Conservation (phyloP, 2,888 invertebrate genomes). For the Listrodromus nycthemerus region DNA sequence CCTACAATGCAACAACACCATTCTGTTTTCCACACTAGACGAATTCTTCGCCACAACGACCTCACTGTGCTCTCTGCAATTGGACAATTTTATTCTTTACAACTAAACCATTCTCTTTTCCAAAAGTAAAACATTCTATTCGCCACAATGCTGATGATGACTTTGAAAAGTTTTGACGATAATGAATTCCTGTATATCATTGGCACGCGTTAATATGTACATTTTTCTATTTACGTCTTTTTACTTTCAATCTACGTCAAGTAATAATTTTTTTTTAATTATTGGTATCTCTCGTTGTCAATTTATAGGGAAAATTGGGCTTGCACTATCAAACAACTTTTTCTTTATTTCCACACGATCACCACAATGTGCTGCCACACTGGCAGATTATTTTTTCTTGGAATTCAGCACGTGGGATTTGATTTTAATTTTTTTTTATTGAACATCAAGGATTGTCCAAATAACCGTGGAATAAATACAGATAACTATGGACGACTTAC, state of each 20-base stretch:
- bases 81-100: background rate
- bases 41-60: too few species aligned
- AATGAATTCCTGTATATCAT: background rate
- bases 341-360: constrained; percentile 3
- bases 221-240: background rate
- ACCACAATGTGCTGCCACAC: constrained; percentile 31
- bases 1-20: constrained; percentile 10
- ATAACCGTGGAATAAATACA: constrained; percentile 79
- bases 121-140: constrained; percentile 8
- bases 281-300: background rate
- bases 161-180: background rate
- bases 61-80: background rate
- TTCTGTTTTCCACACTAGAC: background rate
- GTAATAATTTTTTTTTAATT: background rate
- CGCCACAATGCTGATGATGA: background rate
- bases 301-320: background rate
- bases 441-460: constrained; percentile 10
- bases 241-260: too few species aligned
- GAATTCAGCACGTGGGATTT: constrained; percentile 64
- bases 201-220: background rate
- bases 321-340: constrained; percentile 11
- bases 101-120: background rate
- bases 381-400: constrained; percentile 41
- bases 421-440: background rate
- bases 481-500: constrained; percentile 93